These are phyloP conservation scores for Leptothorax acervorum DNA, from an alignment of 2,888 invertebrate species.

Conservation along the genomic window DNA sequence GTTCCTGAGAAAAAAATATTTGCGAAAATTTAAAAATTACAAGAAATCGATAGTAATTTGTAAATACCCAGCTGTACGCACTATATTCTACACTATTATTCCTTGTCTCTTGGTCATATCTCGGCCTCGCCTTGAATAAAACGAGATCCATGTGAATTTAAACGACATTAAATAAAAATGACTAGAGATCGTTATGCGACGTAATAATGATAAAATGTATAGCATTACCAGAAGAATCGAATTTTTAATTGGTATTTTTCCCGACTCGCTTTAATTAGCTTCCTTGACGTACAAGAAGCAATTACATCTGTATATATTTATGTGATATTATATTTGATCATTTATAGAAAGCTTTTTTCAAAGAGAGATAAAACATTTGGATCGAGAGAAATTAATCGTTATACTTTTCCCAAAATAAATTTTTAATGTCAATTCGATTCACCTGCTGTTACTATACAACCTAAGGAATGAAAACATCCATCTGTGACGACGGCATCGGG, in stretches of 20 bases:
- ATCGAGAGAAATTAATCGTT: background rate
- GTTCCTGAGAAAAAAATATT: background rate
- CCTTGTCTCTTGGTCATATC: background rate
- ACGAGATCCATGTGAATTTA: background rate
- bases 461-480: constrained; percentile 5
- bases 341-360: background rate
- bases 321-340: background rate
- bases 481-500: background rate
- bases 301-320: background rate
- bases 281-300: background rate
- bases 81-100: background rate
- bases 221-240: background rate
- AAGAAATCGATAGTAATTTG: background rate
- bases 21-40: background rate
- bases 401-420: background rate
- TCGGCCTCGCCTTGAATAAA: background rate
- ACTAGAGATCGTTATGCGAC: background rate
- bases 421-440: background rate
- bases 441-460: background rate
- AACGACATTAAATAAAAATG: background rate
- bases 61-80: background rate
- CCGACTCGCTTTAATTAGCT: background rate
- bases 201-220: background rate
- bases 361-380: background rate
- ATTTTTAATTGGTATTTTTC: background rate